A percentile compares a stretch with the other conserved stretches of the same genome.
These are phyloP conservation scores for Cheilosia impressa DNA, from an alignment of 2,888 invertebrate genomes.

Conservation along the genomic window DNA sequence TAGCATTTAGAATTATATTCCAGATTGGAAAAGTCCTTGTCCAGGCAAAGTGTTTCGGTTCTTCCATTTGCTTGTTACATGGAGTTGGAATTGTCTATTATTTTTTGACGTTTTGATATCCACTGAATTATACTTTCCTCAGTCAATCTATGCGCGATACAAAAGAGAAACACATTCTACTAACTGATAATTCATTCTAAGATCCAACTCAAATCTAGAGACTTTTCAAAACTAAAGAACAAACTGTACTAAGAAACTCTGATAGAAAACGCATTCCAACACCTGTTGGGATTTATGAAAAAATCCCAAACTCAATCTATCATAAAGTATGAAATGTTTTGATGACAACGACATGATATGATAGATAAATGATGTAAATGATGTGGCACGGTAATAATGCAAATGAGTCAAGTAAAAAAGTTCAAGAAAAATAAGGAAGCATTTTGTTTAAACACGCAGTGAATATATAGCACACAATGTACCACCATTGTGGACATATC, in stretches of 20 bases:
- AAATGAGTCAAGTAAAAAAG: slow-evolving; percentile 13
- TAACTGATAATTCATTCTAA: no score
- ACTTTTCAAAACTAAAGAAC: not conserved
- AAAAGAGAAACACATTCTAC: no score
- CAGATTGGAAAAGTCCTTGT: no score
- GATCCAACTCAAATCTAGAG: no score
- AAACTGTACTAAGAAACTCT: not conserved
- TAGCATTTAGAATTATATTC: no score
- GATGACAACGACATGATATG: slow-evolving; percentile 45
- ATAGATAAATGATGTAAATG: no score
- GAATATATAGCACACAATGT: slow-evolving; percentile 32
- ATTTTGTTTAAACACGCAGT: slow-evolving; percentile 14
- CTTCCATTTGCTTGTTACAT: no score
- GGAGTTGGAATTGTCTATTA: no score
- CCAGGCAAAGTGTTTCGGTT: not conserved
- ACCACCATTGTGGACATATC: slow-evolving; percentile 35
- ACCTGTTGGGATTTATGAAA: not conserved
- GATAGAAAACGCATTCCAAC: not conserved
- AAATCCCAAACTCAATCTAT: not conserved
- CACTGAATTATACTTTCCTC: no score
- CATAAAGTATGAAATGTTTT: slow-evolving; percentile 42
- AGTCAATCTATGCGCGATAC: no score
- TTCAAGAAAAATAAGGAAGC: slow-evolving; percentile 23
- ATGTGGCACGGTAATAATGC: slow-evolving; percentile 28
- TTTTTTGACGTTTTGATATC: no score